Evolutionary conservation across 2,797 vertebrate species (phyloP), one percentile per base, ranked within the genome.

Genomic region (Coregonus ussuriensis): DNA sequence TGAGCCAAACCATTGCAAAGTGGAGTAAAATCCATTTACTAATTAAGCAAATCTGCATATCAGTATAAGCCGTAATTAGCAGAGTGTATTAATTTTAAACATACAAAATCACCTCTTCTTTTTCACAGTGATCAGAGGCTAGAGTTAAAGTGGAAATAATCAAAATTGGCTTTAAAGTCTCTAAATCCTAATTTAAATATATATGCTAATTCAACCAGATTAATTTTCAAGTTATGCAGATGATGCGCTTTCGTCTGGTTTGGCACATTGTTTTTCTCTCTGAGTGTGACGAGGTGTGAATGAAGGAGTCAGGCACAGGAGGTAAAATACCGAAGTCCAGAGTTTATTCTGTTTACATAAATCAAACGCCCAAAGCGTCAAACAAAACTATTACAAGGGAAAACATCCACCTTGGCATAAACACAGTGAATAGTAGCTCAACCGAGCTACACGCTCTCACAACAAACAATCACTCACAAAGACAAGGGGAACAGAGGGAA

Each of bases 171-270:
- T 89, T 92, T 90, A 89, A 93, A 91, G 88, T 88, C 81, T 86
- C 89, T 89, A 93, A 93, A 94, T 90, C 92, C 91, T 93, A 90
- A 93, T 93, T 94, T 91, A 91, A 93, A 95, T 94, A 92, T 92
- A 93, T 92, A 93, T 95, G 93, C 90, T 92, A 94, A 95, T 94
- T 92, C 87, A 89, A 89, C 88, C 85, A 90, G 90, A 93, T 94
- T 93, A 93, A 91, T 90, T 85, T 88, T 84, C 88, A 91, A 93
- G 92, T 93, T 92, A 93, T 91, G 93, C 80, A 88, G 93, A 92
- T 90, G 78, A 85, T 83, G 79, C 79, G 80, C 88, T 77, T 80
- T 71, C 71, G 86, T 84, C 87, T 83, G 83, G 77, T 74, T 80
- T 82, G n/a, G 47, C 63, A 73, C 87, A 84, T 91, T 93, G 86